These are phyloP conservation scores for Alethe diademata DNA, from an alignment of 2,113 vertebrate species.

Conservation along the genomic window DNA sequence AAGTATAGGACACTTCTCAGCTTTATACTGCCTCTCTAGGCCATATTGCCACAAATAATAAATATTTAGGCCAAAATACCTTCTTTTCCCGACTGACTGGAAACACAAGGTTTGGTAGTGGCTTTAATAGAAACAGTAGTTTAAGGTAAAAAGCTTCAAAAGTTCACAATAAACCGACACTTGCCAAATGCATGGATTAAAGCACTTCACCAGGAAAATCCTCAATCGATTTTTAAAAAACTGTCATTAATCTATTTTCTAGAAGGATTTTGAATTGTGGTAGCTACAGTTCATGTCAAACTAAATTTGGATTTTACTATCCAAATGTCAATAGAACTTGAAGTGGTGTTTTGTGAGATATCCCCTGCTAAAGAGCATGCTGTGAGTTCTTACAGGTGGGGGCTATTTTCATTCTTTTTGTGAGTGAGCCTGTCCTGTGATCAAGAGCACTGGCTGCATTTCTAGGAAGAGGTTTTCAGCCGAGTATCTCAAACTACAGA, in stretches of 20 bases:
- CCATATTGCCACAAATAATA: neutral
- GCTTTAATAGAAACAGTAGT: neutral
- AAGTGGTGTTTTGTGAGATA: neutral
- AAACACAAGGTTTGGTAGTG: neutral
- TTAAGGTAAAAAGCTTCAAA: neutral
- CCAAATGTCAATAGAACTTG: neutral
- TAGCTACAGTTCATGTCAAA: neutral
- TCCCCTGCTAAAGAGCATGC: accelerated
- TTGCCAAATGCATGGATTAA: neutral
- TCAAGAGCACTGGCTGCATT: neutral
- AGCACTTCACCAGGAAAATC: neutral
- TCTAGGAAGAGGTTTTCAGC: neutral
- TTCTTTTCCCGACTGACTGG: neutral
- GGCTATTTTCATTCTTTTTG: neutral
- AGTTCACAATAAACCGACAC: neutral
- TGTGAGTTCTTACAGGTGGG: neutral
- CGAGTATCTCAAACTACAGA: neutral
- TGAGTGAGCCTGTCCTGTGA: neutral
- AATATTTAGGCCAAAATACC: neutral
- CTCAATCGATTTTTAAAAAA: neutral
- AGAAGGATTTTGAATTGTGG: neutral
- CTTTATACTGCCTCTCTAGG: neutral
- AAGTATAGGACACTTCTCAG: neutral
- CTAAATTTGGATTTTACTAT: neutral
- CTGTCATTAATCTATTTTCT: neutral